Evolutionary conservation across 2,113 vertebrate genomes (phyloP), one percentile per base, ranked within the genome.

Genomic region (Rallus limicola): DNA sequence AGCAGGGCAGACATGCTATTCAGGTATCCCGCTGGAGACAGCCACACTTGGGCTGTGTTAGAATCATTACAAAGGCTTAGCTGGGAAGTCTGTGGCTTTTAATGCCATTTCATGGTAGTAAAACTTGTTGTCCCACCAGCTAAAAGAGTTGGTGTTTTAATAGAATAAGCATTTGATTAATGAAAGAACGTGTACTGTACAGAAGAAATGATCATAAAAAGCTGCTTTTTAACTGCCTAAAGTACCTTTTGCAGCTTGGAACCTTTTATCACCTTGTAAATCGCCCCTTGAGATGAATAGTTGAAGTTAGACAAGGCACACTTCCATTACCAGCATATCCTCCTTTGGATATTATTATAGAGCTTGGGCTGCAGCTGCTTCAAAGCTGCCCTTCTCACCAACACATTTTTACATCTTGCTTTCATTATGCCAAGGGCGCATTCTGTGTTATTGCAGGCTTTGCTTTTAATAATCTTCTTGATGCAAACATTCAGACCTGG

Each of bases 231-330:
- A 95, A 96, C 14, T 76, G 95, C 86, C 94, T 96, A 69, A 96
- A 95, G 97, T 97, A 97, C 97, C 93, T 96, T 97, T 97, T 97
- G 92, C 94, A 95, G 94, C 94, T 97, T 94, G 93, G 92, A 98
- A 93, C 93, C 95, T 97, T 97, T 98, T 98, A 97, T 96, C 97
- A 97, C 97, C 95, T 96, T 97, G 97, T 98, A 98, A 98, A 98
- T 97, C 48, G 93, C 79, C 94, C 82, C 96, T 93, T 91, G 90
- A 98, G 96, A 97, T 97, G 95, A 97, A 97, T 95, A 94, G 94
- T 14, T 95, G 87, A 88, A 96, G 92, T 81, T 90, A 94, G 96
- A 82, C 87, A 60, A 94, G 88, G 95, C 93, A 92, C 82, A 78
- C 95, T 96, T 95, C 93, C 90, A 93, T 96, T 95, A 96, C 95